Conservation (phyloP, 2,797 vertebrate genomes). For the Phrynocephalus guinanensis region DNA sequence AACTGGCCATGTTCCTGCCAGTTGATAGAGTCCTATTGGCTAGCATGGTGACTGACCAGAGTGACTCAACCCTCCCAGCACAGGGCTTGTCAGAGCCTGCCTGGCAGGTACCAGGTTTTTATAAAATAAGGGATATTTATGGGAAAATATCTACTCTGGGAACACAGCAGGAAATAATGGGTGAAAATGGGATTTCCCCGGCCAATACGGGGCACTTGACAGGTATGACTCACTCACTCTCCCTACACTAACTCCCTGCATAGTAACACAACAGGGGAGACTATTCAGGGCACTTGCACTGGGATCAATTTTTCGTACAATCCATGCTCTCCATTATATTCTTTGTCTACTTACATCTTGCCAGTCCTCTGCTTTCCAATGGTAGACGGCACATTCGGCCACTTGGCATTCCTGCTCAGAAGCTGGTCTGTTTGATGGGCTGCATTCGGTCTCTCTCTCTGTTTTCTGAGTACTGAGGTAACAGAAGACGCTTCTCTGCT, state of each 20-base stretch:
- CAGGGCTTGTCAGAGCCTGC: no score
- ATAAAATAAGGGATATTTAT: no score
- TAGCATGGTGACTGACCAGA: no score
- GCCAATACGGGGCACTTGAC: no score
- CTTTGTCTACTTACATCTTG: constrained; percentile 82
- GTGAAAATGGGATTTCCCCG: no score
- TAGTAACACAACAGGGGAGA: constrained; percentile 43
- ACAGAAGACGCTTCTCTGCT: constrained; percentile 85
- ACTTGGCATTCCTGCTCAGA: constrained; percentile 83
- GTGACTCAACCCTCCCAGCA: no score
- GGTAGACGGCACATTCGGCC: constrained; percentile 80
- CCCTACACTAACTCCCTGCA: constrained; percentile 52
- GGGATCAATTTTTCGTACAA: constrained; percentile 45
- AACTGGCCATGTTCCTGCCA: no score
- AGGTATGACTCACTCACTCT: no score
- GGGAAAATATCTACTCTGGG: no score
- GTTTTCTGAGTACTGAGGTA: constrained; percentile 74
- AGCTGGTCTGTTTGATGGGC: constrained; percentile 75
- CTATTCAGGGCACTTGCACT: constrained; percentile 29
- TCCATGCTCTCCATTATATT: constrained; percentile 25
- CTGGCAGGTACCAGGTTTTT: no score
- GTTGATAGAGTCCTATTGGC: no score
- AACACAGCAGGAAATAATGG: no score
- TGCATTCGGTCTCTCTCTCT: constrained; percentile 79
- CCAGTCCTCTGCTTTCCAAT: constrained; percentile 89